A percentile compares a stretch with the other conserved stretches of the same genome.
These are phyloP conservation scores for Isurus oxyrinchus DNA, from an alignment of 2,113 vertebrate species.

Conservation along the genomic window DNA sequence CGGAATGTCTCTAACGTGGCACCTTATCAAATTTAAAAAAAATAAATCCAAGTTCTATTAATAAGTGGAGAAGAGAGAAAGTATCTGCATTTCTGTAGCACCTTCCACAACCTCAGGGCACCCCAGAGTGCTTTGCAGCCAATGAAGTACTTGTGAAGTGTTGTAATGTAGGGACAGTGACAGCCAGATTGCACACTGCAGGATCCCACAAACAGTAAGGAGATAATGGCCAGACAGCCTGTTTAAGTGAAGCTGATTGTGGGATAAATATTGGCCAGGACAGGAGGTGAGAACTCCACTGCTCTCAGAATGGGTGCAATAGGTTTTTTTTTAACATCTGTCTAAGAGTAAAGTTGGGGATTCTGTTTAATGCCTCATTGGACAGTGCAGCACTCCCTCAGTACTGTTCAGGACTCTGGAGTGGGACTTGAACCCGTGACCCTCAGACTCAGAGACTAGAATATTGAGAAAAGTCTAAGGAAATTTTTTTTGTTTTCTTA, in stretches of 20 bases:
- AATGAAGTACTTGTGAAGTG: background rate
- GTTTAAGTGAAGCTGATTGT: background rate
- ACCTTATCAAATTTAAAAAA: background rate
- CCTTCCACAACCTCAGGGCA: background rate
- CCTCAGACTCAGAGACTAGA: background rate
- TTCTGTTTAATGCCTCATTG: background rate
- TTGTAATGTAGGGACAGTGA: background rate
- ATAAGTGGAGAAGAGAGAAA: background rate
- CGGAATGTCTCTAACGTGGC: background rate
- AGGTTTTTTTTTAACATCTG: background rate
- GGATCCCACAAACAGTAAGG: background rate
- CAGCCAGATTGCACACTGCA: background rate
- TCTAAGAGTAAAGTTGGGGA: background rate
- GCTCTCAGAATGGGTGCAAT: background rate
- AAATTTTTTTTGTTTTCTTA: too few relatives aligned
- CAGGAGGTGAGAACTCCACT: background rate
- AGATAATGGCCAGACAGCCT: background rate
- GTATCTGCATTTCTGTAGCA: background rate
- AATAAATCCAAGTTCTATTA: background rate
- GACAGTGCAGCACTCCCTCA: background rate
- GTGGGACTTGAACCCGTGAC: background rate
- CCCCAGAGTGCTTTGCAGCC: background rate
- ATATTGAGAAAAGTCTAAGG: background rate
- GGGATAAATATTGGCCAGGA: background rate
- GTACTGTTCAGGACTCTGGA: background rate